These are phyloP conservation scores for Osmerus eperlanus DNA, from an alignment of 2,113 vertebrate genomes.

Conservation along the genomic window DNA sequence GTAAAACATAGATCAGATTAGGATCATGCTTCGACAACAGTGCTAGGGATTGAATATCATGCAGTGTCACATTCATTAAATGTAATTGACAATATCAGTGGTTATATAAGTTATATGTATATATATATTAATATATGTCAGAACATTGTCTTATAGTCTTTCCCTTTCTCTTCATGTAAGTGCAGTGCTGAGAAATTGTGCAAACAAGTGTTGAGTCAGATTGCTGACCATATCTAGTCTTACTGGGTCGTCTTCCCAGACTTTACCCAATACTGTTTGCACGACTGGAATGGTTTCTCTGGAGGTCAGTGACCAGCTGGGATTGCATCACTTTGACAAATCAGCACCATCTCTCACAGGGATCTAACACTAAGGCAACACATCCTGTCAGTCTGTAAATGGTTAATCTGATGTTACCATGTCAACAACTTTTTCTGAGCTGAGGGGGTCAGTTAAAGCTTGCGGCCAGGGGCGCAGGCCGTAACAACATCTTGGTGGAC, in stretches of 20 bases:
- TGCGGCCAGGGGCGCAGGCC: conserved; percentile 23
- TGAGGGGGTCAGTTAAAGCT: conserved; percentile 42
- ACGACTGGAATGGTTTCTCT: conserved; percentile 27
- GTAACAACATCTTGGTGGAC: conserved; percentile 78
- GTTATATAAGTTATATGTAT: too few species aligned
- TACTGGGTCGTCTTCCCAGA: conserved; percentile 31
- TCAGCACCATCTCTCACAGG: conserved; percentile 29
- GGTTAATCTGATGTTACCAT: conserved; percentile 10
- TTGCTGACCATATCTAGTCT: background rate
- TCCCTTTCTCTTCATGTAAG: conserved; percentile 1
- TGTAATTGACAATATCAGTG: too few species aligned
- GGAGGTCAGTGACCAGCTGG: conserved; percentile 52
- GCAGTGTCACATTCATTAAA: too few species aligned
- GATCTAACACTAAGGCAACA: conserved; percentile 13
- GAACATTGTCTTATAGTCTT: too few species aligned
- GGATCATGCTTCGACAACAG: too few species aligned
- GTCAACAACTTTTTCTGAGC: background rate
- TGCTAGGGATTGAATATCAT: too few species aligned
- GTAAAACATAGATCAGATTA: too few species aligned
- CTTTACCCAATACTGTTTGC: conserved; percentile 48
- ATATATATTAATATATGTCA: too few species aligned
- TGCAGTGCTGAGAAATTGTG: conserved; percentile 19
- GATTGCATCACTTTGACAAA: conserved; percentile 46
- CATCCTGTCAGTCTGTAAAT: conserved; percentile 15
- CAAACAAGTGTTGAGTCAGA: conserved; percentile 18